Base-by-base conservation (phyloP, 2,113 vertebrate species). In the Odobenus rosmarus region DNA sequence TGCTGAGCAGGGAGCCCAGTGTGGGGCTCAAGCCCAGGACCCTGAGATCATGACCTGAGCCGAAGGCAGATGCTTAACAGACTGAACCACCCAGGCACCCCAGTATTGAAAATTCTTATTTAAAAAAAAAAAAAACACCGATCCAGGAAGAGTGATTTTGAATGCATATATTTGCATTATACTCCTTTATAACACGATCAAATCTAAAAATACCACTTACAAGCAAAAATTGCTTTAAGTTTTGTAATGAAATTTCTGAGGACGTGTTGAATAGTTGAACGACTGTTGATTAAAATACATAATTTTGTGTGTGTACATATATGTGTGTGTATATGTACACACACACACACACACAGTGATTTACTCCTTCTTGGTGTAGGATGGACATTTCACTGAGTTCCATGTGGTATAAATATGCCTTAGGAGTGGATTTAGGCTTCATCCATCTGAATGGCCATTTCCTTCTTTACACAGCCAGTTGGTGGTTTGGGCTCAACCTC, bases 21-120 rank as follows among this genome's bases (percentile, higher is more conserved):
- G 46, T 46, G 46, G 46, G 46, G 46, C 46, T 46, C 46, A 46
- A 46, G 46, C 46, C 46, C 46, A 46, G 46, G 46, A 46, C 46
- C 46, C 46, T 46, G 46, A 46, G 46, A 46, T 46, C 46, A 46
- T 46, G 46, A 46, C 46, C 46, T 46, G 46, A 46, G 46, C 46
- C 8, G 7, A 46, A 46, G 46, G 46, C 46, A 46, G 46, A 46
- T 1, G 46, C 46, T 46, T 46, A 46, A 46, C 46, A 46, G 46
- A 46, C 46, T 46, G 46, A 46, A 7, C 46, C 46, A 46, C 46
- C 46, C 46, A 46, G 46, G 46, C 46, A 1, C 46, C 46, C 46
- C 46, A 46, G 23, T 96, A 86, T 86, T 95, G 42, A 87, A 89
- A 93, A 84, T 14, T 84, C 90, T 46, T 69, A 85, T 94, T 88